Evolutionary conservation across 1,140 invertebrate genomes (phyloP), one percentile per base, ranked within the genome.

Genomic region (Solenopsis fugax): DNA sequence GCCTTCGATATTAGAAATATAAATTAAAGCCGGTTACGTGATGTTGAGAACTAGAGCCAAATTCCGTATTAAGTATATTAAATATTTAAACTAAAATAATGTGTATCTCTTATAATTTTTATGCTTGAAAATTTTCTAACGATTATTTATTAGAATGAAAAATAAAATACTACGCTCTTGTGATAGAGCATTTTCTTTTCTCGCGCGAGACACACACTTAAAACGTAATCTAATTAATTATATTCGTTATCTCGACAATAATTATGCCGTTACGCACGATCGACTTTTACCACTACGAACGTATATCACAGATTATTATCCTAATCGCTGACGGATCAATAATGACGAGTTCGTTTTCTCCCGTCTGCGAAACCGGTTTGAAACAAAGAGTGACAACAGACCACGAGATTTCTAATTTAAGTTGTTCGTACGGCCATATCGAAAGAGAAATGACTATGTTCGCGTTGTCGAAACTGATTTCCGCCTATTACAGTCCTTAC

Each of bases 321-420:
- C 69, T 37, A 64, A 69, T 76, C 34, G 41, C 21, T 85, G 12
- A 54, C 34, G 24, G 29, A 52, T 77, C 73, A 16, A 65, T 50
- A 75, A 71, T 85, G 86, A 86, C 52, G 37, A 75, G 65, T 86
- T 62, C 12, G n/a, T 76, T 86, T 89, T 89, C 77, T 88, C 64
- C 6, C 34, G 3, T n/a, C 29, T 12, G 41, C 52, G 34, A 62
- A 87, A 88, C 88, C 88, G 58, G 72, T 89, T 86, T 16, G 21
- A 80, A 89, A 89, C 65, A 89, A 89, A 89, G 69, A 85, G 37
- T 37, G 50, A 85, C 65, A 52, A 77, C n/a, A 58, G 48, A 45
- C 52, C 34, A 41, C 52, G 62, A 73, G 76, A 88, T 90, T 90
- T 88, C 84, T 91, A 91, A 84, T 91, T 86, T 67, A 56, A 82